Evolutionary conservation across 2,797 vertebrate species (phyloP).

Genomic region (Neosilurus mollespiculum): DNA sequence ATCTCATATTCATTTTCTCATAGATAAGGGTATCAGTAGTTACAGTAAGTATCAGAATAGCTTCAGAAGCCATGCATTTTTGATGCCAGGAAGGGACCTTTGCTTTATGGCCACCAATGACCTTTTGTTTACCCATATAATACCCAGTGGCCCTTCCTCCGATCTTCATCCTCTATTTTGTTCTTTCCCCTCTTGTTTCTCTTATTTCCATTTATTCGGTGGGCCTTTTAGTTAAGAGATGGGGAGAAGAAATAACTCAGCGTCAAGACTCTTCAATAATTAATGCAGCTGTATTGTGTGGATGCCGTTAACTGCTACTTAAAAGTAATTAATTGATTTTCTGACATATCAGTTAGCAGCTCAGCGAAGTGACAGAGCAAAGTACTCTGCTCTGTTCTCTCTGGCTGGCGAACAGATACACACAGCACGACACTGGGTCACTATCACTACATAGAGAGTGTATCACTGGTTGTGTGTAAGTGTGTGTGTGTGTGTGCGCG

Average conservation of each 20-base stretch:
- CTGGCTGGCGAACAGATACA: constrained; percentile 52
- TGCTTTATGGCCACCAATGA: background rate
- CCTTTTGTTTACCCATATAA: constrained; percentile 18
- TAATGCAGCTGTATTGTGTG: constrained; percentile 84
- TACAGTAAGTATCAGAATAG: constrained; percentile 33
- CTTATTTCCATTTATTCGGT: constrained; percentile 38
- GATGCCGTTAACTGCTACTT: constrained; percentile 92
- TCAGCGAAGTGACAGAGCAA: constrained; percentile 75
- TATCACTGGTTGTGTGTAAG: background rate
- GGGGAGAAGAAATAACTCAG: constrained; percentile 63
- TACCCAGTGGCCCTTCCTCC: background rate
- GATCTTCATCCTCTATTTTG: background rate
- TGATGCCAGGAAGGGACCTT: constrained; percentile 31
- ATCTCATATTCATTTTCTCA: constrained; percentile 27
- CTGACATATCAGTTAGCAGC: constrained; percentile 95
- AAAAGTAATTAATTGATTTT: constrained; percentile 99
- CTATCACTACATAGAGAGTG: constrained; percentile 34
- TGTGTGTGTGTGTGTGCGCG: constrained; percentile 19
- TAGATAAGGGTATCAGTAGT: constrained; percentile 12
- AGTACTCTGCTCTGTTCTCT: constrained; percentile 48
- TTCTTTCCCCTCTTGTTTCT: constrained; percentile 27
- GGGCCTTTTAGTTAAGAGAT: constrained; percentile 65
- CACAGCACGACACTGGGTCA: constrained; percentile 37
- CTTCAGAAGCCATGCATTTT: constrained; percentile 33
- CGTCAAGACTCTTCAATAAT: constrained; percentile 88